Percentiles rank a stretch among this genome's conserved stretches.
Evolutionary conservation across 2,113 vertebrate species (phyloP).

Genomic region (Danionella cerebrum): DNA sequence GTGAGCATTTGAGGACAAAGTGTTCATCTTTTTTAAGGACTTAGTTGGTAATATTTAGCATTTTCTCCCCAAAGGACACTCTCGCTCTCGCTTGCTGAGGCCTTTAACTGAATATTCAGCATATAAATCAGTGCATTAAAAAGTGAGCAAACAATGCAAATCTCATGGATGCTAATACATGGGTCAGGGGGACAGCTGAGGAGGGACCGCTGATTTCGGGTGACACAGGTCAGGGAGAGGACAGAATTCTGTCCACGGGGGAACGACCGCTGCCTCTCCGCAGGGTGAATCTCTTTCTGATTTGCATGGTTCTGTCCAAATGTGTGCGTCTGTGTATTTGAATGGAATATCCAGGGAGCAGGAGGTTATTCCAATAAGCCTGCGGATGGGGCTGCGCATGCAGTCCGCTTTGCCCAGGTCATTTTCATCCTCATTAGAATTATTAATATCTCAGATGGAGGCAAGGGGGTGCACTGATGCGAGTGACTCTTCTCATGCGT

Average conservation of each 20-base stretch:
- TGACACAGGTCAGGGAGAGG: conserved; percentile 34
- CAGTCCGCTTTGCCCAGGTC: conserved; percentile 30
- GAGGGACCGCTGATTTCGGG: conserved; percentile 28
- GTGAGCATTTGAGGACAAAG: background rate
- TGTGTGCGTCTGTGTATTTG: conserved; percentile 12
- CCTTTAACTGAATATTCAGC: conserved; percentile 38
- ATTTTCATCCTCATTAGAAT: conserved; percentile 36
- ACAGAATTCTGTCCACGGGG: conserved; percentile 29
- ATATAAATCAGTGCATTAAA: conserved; percentile 37
- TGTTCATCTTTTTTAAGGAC: background rate
- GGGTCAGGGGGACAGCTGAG: conserved; percentile 31
- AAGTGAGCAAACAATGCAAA: conserved; percentile 40
- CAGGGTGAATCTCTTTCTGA: conserved; percentile 15
- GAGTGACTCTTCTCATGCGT: conserved; percentile 12
- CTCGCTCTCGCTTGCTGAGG: conserved; percentile 21
- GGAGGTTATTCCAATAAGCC: conserved; percentile 37
- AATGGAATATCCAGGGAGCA: conserved; percentile 20
- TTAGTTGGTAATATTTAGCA: conserved; percentile 28
- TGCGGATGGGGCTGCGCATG: conserved; percentile 5
- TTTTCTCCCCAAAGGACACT: conserved; percentile 30
- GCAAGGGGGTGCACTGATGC: conserved; percentile 6
- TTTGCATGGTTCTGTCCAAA: conserved; percentile 45
- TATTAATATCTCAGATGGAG: conserved; percentile 39
- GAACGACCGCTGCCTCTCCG: conserved; percentile 25
- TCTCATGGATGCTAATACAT: conserved; percentile 35